Evolutionary conservation across 2,888 invertebrate genomes (phyloP).

Genomic region (Leptopilina syphax): DNA sequence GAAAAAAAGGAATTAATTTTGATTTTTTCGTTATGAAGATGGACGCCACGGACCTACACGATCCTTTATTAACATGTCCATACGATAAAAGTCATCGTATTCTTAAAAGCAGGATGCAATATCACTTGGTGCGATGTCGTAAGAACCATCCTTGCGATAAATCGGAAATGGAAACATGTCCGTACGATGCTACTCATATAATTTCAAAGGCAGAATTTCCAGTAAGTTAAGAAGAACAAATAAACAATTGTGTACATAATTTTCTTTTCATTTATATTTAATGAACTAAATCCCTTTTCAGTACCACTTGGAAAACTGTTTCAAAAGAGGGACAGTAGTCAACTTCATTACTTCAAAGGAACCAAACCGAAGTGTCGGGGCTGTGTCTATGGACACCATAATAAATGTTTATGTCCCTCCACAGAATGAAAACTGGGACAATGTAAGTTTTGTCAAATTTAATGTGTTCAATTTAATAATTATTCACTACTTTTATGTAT

Average conservation of each 20-base stretch:
- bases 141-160: slow-evolving; percentile 53
- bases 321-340: slow-evolving; percentile 41
- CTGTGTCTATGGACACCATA: slow-evolving; percentile 37
- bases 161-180: slow-evolving; percentile 57
- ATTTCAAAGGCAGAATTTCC: slow-evolving; percentile 56
- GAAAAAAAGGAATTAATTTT: too few relatives aligned
- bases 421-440: slow-evolving; percentile 48
- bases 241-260: too few relatives aligned
- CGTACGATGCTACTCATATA: slow-evolving; percentile 61
- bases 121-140: slow-evolving; percentile 61
- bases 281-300: slow-evolving; percentile 15
- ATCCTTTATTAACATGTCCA: slow-evolving; percentile 62
- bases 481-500: too few relatives aligned
- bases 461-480: too few relatives aligned
- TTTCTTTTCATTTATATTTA: too few relatives aligned
- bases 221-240: slow-evolving; percentile 46
- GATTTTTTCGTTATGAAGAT: neutral
- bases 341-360: slow-evolving; percentile 22
- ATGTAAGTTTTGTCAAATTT: slow-evolving; percentile 17
- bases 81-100: slow-evolving; percentile 62
- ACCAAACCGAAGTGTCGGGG: neutral
- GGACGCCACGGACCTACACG: slow-evolving; percentile 45
- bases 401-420: slow-evolving; percentile 42
- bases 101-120: slow-evolving; percentile 57
- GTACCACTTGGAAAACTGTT: slow-evolving; percentile 49